A percentile compares a stretch with the other conserved stretches of the same genome.
Evolutionary conservation across 1,140 invertebrate species (phyloP).

Genomic region (Drosophila obscura): DNA sequence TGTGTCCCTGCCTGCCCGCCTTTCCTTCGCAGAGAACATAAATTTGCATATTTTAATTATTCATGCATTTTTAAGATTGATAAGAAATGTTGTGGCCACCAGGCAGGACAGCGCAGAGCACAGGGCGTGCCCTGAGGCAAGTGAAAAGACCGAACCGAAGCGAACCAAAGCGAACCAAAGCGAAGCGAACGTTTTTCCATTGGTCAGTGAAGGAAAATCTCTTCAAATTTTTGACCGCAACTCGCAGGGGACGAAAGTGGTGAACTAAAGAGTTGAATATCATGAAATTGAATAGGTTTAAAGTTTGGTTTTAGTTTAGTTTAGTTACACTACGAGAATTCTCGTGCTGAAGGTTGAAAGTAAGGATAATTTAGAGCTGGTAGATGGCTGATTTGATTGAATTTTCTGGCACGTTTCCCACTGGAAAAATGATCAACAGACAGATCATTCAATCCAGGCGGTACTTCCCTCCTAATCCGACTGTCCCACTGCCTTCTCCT

Average conservation of each 20-base stretch:
- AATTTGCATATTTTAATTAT: constrained; percentile 82
- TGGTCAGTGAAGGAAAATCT: constrained; percentile 25
- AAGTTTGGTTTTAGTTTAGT: constrained; percentile 1
- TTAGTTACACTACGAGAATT: neutral
- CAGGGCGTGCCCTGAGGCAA: constrained; percentile 12
- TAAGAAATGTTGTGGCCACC: constrained; percentile 59
- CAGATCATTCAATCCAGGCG: too few relatives aligned
- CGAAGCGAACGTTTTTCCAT: constrained; percentile 7
- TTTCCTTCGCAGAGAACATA: constrained; percentile 48
- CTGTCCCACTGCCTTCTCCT: too few relatives aligned
- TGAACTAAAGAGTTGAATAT: constrained; percentile 31
- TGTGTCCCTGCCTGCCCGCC: too few relatives aligned
- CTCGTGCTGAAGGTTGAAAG: too few relatives aligned
- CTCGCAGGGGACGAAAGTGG: constrained; percentile 10
- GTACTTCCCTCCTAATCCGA: too few relatives aligned
- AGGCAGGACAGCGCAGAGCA: neutral
- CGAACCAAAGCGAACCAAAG: too few relatives aligned
- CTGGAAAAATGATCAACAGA: neutral
- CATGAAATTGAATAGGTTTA: constrained; percentile 11
- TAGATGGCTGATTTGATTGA: too few relatives aligned
- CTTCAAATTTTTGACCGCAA: constrained; percentile 12
- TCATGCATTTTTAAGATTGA: constrained; percentile 82
- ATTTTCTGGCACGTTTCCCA: too few relatives aligned
- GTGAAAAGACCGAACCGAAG: constrained; percentile 4
- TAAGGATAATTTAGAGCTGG: too few relatives aligned